Evolutionary conservation across 2,797 vertebrate genomes (phyloP).

Genomic region (Premnoplex brunnescens): DNA sequence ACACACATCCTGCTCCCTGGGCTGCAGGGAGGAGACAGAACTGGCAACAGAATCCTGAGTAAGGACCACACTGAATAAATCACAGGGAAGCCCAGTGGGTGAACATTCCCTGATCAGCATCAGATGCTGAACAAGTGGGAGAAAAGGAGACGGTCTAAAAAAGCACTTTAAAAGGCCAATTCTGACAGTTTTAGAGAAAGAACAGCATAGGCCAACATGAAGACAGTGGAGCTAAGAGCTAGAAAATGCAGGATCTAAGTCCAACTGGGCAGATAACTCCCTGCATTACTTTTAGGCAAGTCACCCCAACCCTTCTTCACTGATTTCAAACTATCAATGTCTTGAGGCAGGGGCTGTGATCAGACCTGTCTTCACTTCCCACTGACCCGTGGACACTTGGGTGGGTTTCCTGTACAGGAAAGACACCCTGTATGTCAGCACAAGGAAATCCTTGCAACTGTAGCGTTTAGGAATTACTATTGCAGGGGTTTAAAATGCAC

Average conservation of each 20-base stretch:
- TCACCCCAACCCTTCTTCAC: background rate
- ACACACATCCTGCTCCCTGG: background rate
- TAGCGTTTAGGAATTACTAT: background rate
- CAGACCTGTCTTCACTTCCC: background rate
- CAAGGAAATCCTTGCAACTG: background rate
- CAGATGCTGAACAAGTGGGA: background rate
- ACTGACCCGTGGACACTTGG: background rate
- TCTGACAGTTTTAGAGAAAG: background rate
- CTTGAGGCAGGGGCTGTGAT: background rate
- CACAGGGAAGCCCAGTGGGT: background rate
- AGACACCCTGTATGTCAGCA: background rate
- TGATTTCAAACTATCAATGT: background rate
- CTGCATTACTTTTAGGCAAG: background rate
- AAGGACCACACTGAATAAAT: background rate
- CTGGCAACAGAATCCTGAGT: background rate
- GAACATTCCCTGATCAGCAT: background rate
- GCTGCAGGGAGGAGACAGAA: background rate
- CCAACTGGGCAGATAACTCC: background rate
- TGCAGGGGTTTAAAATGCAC: background rate
- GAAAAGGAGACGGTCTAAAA: background rate
- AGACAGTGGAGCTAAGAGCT: background rate
- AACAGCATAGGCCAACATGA: background rate
- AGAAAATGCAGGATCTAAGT: background rate
- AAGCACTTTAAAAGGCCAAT: background rate
- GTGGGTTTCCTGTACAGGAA: background rate